Conservation (phyloP, 2,888 invertebrate species). For the Heliconius ismenius region DNA sequence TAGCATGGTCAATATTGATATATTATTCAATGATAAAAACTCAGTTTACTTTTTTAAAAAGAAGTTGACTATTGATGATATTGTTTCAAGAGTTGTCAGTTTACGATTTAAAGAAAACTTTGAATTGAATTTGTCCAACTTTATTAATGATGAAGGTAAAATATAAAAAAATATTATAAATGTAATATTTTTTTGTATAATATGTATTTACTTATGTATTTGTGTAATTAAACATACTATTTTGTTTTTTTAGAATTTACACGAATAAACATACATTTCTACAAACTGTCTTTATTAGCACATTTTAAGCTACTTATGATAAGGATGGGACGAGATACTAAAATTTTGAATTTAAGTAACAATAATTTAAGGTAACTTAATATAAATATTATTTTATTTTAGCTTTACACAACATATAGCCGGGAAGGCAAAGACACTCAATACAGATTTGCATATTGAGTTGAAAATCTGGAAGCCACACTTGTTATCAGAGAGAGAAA, state of each 20-base stretch:
- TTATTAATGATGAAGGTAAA: constrained; percentile 67
- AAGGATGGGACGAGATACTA: constrained; percentile 70
- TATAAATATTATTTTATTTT: neutral
- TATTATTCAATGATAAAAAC: constrained; percentile 67
- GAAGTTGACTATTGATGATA: constrained; percentile 58
- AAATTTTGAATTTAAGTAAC: constrained; percentile 65
- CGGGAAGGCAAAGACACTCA: neutral
- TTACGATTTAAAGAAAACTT: constrained; percentile 59
- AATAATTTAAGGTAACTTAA: constrained; percentile 64
- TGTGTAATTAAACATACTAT: neutral
- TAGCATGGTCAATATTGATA: constrained; percentile 66
- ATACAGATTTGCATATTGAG: too few relatives aligned
- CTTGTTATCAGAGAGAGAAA: too few relatives aligned
- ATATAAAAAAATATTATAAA: neutral
- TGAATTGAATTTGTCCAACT: constrained; percentile 67
- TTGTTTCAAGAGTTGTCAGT: constrained; percentile 61
- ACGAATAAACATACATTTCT: constrained; percentile 64
- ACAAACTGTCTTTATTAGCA: constrained; percentile 62
- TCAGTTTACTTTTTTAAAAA: constrained; percentile 63
- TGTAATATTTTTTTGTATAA: neutral
- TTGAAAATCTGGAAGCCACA: too few relatives aligned
- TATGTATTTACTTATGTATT: neutral
- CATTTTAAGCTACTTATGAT: constrained; percentile 72
- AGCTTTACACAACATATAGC: neutral
- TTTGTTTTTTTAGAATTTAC: constrained; percentile 62